Evolutionary conservation across 2,113 vertebrate species (phyloP).

Genomic region (Todiramphus chloris): DNA sequence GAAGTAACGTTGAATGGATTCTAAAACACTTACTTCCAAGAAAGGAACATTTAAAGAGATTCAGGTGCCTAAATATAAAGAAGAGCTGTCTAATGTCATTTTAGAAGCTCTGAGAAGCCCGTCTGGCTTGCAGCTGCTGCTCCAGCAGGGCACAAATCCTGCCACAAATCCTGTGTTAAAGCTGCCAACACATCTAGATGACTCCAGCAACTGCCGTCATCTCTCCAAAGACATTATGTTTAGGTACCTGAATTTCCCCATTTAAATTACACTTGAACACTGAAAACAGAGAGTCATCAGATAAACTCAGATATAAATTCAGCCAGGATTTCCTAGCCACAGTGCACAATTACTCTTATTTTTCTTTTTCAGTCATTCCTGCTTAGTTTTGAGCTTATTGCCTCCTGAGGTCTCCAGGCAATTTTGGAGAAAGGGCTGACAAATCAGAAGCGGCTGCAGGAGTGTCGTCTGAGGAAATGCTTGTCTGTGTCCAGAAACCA

Average conservation of each 20-base stretch:
- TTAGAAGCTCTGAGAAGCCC: constrained; percentile 51
- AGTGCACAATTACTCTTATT: not conserved
- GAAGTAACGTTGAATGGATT: not conserved
- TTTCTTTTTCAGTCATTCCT: not conserved
- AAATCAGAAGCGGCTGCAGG: not conserved
- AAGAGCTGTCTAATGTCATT: constrained; percentile 58
- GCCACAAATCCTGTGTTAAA: constrained; percentile 63
- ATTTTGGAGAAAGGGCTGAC: not conserved
- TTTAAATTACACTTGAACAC: constrained; percentile 39
- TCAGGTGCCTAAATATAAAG: constrained; percentile 55
- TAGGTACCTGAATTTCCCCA: constrained; percentile 43
- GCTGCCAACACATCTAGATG: constrained; percentile 58
- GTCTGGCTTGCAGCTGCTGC: constrained; percentile 66
- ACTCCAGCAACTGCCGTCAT: constrained; percentile 28
- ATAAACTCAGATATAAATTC: constrained; percentile 28
- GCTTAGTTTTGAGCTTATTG: not conserved
- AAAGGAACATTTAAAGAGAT: constrained; percentile 41
- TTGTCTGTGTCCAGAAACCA: not conserved
- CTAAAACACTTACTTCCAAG: constrained; percentile 44
- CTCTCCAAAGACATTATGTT: constrained; percentile 47
- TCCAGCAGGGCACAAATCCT: constrained; percentile 66
- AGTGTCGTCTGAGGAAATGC: not conserved
- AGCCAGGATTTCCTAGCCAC: constrained; percentile 41
- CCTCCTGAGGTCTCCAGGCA: not conserved
- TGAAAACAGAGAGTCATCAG: constrained; percentile 42